Percentiles rank a stretch among this genome's conserved stretches.
Conservation (phyloP, 2,113 vertebrate species). For the Rhinoderma darwinii region DNA sequence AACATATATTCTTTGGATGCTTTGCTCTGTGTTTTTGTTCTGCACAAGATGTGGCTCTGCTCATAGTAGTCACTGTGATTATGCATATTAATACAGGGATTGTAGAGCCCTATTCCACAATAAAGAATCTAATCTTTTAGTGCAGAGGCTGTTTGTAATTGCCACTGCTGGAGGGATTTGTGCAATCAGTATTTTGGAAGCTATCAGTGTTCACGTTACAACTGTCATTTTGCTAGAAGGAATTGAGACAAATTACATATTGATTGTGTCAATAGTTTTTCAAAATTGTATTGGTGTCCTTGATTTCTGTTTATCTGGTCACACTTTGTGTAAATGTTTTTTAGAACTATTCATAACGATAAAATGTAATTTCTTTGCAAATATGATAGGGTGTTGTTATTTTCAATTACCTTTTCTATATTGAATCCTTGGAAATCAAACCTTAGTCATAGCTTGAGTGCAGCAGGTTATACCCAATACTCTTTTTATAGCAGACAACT, state of each 20-base stretch:
- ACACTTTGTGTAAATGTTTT: slow-evolving; percentile 40
- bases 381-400: slow-evolving; percentile 19
- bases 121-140: slow-evolving; percentile 38
- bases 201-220: slow-evolving; percentile 54
- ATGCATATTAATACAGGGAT: slow-evolving; percentile 14
- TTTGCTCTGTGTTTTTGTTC: neutral
- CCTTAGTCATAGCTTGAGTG: neutral
- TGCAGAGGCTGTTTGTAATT: slow-evolving; percentile 33
- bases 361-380: slow-evolving; percentile 41
- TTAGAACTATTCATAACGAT: slow-evolving; percentile 44
- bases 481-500: neutral
- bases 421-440: slow-evolving; percentile 20
- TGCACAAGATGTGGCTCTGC: neutral
- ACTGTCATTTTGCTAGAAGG: slow-evolving; percentile 55
- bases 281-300: slow-evolving; percentile 47
- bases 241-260: slow-evolving; percentile 59
- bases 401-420: slow-evolving; percentile 20
- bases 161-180: slow-evolving; percentile 40
- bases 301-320: slow-evolving; percentile 55
- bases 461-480: neutral
- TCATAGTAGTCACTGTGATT: neutral
- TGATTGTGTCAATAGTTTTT: slow-evolving; percentile 52
- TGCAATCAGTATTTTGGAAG: slow-evolving; percentile 54
- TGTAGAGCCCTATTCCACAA: neutral
- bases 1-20: neutral